Percentiles rank a stretch among this genome's conserved stretches.
These are phyloP conservation scores for Digitonthophagus gazella DNA, from an alignment of 2,888 invertebrate species.

Conservation along the genomic window DNA sequence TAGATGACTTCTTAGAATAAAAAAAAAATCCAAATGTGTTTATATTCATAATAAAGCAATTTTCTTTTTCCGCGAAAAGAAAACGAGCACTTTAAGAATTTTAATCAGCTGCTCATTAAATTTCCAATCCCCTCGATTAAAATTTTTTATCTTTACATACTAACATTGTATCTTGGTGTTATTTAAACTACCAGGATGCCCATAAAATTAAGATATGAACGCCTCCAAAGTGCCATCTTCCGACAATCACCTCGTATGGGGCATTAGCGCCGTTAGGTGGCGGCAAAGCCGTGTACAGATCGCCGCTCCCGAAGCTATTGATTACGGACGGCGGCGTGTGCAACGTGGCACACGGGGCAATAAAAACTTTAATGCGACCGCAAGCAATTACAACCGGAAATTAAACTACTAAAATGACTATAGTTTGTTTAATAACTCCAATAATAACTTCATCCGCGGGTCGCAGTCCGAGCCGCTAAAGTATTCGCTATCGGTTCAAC, in stretches of 20 bases:
- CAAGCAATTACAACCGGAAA: slow-evolving; percentile 17
- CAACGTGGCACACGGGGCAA: slow-evolving; percentile 1
- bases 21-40: not conserved
- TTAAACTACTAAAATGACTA: slow-evolving; percentile 12
- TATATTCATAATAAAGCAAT: not conserved
- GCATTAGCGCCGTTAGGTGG: not conserved
- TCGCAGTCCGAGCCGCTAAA: not conserved
- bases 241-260: not conserved
- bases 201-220: not conserved
- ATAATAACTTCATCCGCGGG: slow-evolving; percentile 7
- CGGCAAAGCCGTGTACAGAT: not conserved
- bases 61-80: not conserved
- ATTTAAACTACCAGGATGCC: not conserved
- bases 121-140: too few species aligned
- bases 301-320: not conserved
- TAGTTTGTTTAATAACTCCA: slow-evolving; percentile 13
- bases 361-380: slow-evolving; percentile 13
- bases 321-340: not conserved
- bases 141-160: too few species aligned
- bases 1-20: not conserved
- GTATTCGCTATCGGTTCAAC: not conserved
- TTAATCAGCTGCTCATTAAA: too few species aligned
- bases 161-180: too few species aligned
- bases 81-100: not conserved
- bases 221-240: not conserved